Evolutionary conservation across 1,140 invertebrate species (phyloP).

Genomic region (Anagrus nilaparvatae): DNA sequence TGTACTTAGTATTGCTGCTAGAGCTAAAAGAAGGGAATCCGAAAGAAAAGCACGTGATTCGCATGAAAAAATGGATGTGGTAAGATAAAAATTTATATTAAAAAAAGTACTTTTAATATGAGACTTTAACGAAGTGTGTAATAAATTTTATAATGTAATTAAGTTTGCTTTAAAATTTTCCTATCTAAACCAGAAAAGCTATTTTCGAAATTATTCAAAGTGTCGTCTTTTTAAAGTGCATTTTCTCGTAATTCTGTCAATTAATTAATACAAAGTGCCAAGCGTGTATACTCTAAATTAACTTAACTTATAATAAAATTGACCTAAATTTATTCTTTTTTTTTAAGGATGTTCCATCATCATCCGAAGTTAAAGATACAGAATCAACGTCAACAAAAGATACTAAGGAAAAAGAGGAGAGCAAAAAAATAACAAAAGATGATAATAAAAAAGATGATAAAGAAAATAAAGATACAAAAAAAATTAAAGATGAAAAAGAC

Average conservation of each 20-base stretch:
- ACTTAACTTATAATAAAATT: neutral
- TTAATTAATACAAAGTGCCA: no score
- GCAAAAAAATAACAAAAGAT: constrained; percentile 47
- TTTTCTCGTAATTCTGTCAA: no score
- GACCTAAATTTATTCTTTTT: neutral
- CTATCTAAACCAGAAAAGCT: no score
- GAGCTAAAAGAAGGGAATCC: constrained; percentile 70
- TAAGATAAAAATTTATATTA: constrained; percentile 24
- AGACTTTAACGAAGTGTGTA: neutral
- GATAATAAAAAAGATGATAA: constrained; percentile 45
- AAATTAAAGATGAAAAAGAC: constrained; percentile 38
- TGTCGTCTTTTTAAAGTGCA: no score
- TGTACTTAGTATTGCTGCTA: constrained; percentile 91
- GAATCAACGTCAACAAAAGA: no score
- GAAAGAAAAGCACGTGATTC: constrained; percentile 47
- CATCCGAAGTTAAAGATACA: constrained; percentile 8
- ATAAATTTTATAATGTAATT: neutral
- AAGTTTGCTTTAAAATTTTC: constrained; percentile 8
- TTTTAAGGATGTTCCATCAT: constrained; percentile 7
- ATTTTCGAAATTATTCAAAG: no score
- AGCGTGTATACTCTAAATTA: no score
- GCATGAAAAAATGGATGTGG: constrained; percentile 67
- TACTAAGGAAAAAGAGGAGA: constrained; percentile 34
- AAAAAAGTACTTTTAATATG: neutral
- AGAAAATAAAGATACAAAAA: constrained; percentile 27